A percentile compares a stretch with the other conserved stretches of the same genome.
These are phyloP conservation scores for Anguilla megastoma DNA, from an alignment of 2,797 vertebrate genomes.

Conservation along the genomic window DNA sequence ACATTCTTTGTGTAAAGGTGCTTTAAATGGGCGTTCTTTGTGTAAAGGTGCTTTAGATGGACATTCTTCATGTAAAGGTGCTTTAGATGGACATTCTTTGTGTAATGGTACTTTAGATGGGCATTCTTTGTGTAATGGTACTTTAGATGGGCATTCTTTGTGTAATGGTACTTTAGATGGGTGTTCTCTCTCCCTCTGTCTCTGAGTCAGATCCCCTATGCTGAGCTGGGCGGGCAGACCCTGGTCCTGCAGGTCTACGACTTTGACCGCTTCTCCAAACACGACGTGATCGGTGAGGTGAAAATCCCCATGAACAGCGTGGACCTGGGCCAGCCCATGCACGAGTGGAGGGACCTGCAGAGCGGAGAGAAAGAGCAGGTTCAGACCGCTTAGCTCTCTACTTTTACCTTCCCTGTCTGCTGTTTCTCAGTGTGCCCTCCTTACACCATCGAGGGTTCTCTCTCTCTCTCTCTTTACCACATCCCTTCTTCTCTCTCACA, in stretches of 20 bases:
- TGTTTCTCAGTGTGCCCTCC: background rate
- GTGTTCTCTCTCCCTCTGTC: background rate
- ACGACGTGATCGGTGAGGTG: constrained; percentile 85
- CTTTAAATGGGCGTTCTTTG: too few species aligned
- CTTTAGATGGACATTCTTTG: too few species aligned
- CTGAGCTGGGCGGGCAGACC: constrained; percentile 83
- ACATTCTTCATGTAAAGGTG: too few species aligned
- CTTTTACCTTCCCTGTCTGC: background rate
- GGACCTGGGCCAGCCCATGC: constrained; percentile 77
- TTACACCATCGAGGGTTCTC: background rate
- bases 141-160: too few species aligned
- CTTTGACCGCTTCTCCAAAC: constrained; percentile 90
- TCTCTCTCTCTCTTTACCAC: background rate
- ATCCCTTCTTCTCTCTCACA: too few species aligned
- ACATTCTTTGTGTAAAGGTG: too few species aligned
- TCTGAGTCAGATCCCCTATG: constrained; percentile 77
- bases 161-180: background rate
- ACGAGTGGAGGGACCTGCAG: constrained; percentile 79
- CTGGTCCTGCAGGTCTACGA: constrained; percentile 86
- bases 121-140: too few species aligned
- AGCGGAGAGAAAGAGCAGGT: constrained; percentile 84
- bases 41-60: too few species aligned
- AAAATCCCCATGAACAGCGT: constrained; percentile 83
- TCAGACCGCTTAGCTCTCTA: background rate
- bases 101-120: too few species aligned